Evolutionary conservation across 1,140 invertebrate genomes (phyloP).

Genomic region (Procambarus clarkii): DNA sequence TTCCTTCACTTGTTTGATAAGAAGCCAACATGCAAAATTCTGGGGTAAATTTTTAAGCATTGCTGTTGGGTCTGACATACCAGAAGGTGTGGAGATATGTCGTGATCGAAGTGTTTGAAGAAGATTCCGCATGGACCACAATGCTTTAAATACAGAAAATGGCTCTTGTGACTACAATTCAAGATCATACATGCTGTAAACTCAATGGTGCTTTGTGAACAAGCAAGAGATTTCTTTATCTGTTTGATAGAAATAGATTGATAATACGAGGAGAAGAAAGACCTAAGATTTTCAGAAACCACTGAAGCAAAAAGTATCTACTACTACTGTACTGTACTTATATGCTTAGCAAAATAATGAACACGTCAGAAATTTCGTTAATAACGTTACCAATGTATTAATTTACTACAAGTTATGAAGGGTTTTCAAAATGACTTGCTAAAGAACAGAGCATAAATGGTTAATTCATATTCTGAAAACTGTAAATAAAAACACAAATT

Average conservation of each 20-base stretch:
- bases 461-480: not conserved
- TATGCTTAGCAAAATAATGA: not conserved
- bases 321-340: not conserved
- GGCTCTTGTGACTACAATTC: conserved; percentile 35
- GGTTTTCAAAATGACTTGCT: not conserved
- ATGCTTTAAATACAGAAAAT: conserved; percentile 50
- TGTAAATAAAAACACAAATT: not conserved
- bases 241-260: too few relatives aligned
- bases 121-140: conserved; percentile 52
- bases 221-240: conserved; percentile 15
- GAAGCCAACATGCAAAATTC: conserved; percentile 32
- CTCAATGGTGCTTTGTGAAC: not conserved
- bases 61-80: conserved; percentile 19
- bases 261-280: not conserved
- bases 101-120: conserved; percentile 34
- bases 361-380: not conserved
- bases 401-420: not conserved
- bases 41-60: conserved; percentile 18
- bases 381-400: not conserved
- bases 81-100: conserved; percentile 25
- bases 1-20: conserved; percentile 1
- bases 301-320: not conserved
- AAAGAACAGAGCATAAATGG: not conserved
- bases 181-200: conserved; percentile 17
- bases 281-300: not conserved